phyloP scores from a whole-genome alignment of 2,113 vertebrate species.

The Odontophorus gujanensis region DNA sequence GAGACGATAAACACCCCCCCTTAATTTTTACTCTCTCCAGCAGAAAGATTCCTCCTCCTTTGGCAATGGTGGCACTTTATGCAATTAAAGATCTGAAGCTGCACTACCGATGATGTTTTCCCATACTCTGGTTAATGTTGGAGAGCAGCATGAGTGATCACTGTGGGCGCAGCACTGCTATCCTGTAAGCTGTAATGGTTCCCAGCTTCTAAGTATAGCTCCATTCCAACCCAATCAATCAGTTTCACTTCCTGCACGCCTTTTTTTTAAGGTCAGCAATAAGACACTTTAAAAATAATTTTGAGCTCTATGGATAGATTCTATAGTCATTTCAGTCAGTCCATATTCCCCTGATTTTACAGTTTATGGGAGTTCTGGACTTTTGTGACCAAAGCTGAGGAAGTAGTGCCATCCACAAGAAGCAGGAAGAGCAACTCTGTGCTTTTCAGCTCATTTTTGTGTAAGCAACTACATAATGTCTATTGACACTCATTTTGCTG shows the following conservation, averaged over 20 bases:
- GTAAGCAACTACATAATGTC: not conserved
- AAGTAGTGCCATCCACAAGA: not conserved
- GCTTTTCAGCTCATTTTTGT: not conserved
- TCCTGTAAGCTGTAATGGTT: not conserved
- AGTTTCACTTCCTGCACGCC: not conserved
- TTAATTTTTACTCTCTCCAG: not conserved
- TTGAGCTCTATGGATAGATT: not conserved
- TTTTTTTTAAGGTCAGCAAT: not conserved
- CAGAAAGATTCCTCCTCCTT: not conserved
- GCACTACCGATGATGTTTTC: not conserved
- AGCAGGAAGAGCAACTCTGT: not conserved
- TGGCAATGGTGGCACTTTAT: not conserved
- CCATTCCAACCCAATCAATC: rapidly evolving
- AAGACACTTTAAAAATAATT: not conserved
- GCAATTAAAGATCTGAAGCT: not conserved
- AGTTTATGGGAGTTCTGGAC: not conserved
- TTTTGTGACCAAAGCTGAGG: not conserved
- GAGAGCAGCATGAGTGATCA: not conserved
- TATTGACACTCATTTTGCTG: not conserved
- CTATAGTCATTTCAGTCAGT: not conserved
- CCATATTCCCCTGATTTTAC: not conserved
- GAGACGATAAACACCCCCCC: not conserved
- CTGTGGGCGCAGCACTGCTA: rapidly evolving
- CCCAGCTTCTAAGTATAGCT: not conserved
- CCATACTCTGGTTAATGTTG: not conserved